Percentiles rank a stretch among this genome's conserved stretches.
Conservation (phyloP, 2,888 invertebrate genomes). For the Protonemura montana region DNA sequence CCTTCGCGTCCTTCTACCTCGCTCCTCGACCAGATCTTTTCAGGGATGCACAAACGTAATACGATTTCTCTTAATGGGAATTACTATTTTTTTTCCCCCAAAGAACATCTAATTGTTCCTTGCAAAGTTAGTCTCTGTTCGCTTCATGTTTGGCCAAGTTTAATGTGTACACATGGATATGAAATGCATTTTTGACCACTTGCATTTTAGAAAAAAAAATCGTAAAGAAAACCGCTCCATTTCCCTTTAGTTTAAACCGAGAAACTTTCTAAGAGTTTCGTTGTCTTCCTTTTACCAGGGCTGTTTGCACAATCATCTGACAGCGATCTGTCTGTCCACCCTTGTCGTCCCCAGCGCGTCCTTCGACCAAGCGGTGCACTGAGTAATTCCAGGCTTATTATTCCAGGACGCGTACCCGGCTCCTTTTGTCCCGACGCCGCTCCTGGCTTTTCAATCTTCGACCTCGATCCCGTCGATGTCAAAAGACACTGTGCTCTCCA, state of each 20-base stretch:
- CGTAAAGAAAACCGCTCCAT: too few species aligned
- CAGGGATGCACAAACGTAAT: constrained; percentile 16
- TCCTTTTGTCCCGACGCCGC: constrained; percentile 32
- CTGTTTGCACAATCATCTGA: too few species aligned
- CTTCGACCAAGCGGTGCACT: neutral
- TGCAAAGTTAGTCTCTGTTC: too few species aligned
- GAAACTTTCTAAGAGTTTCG: too few species aligned
- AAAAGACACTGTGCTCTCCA: constrained; percentile 33
- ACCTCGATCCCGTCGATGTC: constrained; percentile 36
- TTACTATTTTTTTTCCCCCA: neutral
- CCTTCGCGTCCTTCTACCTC: constrained; percentile 23
- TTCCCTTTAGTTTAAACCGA: too few species aligned
- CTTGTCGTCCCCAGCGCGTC: too few species aligned
- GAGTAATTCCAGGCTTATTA: constrained; percentile 29
- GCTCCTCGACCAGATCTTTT: too few species aligned
- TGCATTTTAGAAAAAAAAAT: too few species aligned
- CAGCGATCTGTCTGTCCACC: neutral
- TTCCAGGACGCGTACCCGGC: constrained; percentile 34
- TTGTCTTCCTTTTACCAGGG: too few species aligned
- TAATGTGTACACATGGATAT: too few species aligned
- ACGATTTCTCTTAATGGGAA: neutral
- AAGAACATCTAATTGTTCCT: neutral
- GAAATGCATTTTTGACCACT: too few species aligned
- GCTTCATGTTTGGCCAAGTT: too few species aligned
- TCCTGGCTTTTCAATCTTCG: constrained; percentile 42